Evolutionary conservation across 2,797 vertebrate species (phyloP).

Genomic region (Manis pentadactyla): DNA sequence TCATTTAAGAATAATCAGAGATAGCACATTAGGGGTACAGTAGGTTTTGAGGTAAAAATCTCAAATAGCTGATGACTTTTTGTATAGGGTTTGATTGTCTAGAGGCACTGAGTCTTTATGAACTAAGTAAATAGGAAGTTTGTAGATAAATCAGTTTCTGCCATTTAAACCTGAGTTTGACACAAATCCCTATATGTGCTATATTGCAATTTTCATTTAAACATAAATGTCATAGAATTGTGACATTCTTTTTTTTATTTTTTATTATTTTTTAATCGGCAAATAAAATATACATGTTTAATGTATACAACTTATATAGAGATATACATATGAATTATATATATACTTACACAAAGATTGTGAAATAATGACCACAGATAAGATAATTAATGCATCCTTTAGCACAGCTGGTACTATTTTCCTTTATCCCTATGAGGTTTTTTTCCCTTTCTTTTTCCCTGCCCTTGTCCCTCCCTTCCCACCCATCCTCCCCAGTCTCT

Average conservation of each 20-base stretch:
- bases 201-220: conserved; percentile 26
- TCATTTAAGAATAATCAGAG: conserved; percentile 34
- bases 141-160: background rate
- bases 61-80: conserved; percentile 51
- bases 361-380: too few relatives aligned
- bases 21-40: background rate
- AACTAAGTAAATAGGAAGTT: conserved; percentile 8
- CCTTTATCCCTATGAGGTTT: too few relatives aligned
- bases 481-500: too few relatives aligned
- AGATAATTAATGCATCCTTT: too few relatives aligned
- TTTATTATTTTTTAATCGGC: too few relatives aligned
- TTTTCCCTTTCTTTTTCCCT: too few relatives aligned
- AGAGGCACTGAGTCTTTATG: background rate
- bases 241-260: background rate
- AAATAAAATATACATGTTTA: too few relatives aligned
- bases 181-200: background rate
- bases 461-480: too few relatives aligned
- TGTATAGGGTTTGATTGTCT: conserved; percentile 57
- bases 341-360: too few relatives aligned
- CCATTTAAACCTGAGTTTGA: conserved; percentile 40
- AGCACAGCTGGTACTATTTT: too few relatives aligned
- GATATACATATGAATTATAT: too few relatives aligned
- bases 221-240: background rate
- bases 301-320: too few relatives aligned
- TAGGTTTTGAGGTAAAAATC: conserved; percentile 17